These are phyloP conservation scores for Octopus bimaculoides DNA, from an alignment of 1,140 invertebrate species.

Conservation along the genomic window DNA sequence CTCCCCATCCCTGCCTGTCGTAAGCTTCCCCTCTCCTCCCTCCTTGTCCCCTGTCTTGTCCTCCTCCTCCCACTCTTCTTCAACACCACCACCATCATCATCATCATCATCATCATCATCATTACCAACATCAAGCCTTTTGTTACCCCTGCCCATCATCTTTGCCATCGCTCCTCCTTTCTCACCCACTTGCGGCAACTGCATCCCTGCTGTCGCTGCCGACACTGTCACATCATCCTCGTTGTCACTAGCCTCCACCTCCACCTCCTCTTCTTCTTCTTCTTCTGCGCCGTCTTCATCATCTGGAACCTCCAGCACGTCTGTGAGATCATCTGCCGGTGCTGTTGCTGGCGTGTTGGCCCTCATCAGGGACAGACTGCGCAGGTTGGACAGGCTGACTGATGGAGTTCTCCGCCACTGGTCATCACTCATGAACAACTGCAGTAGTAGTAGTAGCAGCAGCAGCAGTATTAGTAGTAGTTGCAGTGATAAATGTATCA, in stretches of 20 bases:
- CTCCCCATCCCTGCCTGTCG: too few relatives aligned
- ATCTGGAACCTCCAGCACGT: background rate
- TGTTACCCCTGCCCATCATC: background rate
- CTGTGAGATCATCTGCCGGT: background rate
- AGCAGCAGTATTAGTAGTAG: too few relatives aligned
- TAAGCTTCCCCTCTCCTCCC: background rate
- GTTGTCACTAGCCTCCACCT: too few relatives aligned
- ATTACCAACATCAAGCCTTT: constrained; percentile 12
- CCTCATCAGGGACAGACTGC: background rate
- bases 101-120: constrained; percentile 12
- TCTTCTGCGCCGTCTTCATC: background rate
- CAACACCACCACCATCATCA: background rate
- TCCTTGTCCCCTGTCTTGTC: constrained; percentile 18
- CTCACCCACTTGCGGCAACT: too few relatives aligned
- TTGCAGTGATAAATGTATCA: too few relatives aligned
- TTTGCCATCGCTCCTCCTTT: too few relatives aligned
- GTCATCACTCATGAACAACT: constrained; percentile 1
- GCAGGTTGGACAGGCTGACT: background rate
- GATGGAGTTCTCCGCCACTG: background rate
- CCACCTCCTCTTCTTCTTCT: background rate
- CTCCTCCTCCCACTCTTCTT: too few relatives aligned
- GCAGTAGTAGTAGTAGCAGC: background rate
- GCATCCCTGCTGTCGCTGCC: too few relatives aligned
- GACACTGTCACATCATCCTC: too few relatives aligned
- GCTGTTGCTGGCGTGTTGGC: background rate